Percentiles rank a stretch among this genome's conserved stretches.
Conservation (phyloP, 2,797 vertebrate species). For the Balearica regulorum region DNA sequence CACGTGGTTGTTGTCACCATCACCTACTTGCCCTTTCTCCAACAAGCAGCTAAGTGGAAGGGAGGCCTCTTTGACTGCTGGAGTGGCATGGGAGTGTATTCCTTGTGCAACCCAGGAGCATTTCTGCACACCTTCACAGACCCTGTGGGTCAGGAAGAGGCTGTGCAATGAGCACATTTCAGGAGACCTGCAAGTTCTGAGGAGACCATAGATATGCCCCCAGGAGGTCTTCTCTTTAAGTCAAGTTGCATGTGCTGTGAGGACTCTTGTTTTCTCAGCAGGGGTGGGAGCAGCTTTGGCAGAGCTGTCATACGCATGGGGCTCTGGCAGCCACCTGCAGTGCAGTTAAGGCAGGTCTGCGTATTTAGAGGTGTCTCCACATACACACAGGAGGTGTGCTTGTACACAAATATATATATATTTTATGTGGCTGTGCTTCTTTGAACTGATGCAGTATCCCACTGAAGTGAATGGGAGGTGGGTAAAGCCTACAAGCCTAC, state of each 20-base stretch:
- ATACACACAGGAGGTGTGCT: background rate
- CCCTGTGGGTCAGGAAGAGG: background rate
- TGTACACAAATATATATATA: background rate
- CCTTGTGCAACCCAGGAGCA: background rate
- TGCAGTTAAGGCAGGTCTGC: background rate
- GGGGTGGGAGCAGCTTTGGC: background rate
- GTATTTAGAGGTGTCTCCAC: background rate
- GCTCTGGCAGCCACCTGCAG: background rate
- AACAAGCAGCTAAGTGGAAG: background rate
- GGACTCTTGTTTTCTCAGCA: background rate
- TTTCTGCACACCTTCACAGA: background rate
- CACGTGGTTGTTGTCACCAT: background rate
- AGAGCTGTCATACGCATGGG: background rate
- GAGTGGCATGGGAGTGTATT: background rate
- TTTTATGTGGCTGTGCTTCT: background rate
- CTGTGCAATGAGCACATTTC: background rate
- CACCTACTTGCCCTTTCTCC: background rate
- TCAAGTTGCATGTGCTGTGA: background rate
- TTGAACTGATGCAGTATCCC: background rate
- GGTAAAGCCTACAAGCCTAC: background rate
- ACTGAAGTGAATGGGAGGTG: background rate
- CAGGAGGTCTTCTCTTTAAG: background rate
- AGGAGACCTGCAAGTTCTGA: background rate
- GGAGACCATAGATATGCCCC: background rate
- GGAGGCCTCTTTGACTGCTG: background rate